A percentile compares a stretch with the other conserved stretches of the same genome.
Conservation (phyloP, 2,888 invertebrate species). For the Netelia fuscicornis region DNA sequence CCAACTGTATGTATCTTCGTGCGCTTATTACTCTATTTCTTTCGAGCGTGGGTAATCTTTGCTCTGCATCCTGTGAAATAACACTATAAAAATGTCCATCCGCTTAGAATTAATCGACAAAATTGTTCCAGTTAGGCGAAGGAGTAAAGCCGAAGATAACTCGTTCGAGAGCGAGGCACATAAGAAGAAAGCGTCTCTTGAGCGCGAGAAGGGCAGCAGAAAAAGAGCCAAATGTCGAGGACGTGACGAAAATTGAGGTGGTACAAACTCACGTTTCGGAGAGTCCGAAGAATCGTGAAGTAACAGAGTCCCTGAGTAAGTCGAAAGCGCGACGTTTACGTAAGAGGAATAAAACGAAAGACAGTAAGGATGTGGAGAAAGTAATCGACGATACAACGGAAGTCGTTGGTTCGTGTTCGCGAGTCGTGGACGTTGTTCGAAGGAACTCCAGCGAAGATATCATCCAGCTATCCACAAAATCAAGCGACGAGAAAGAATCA, state of each 20-base stretch:
- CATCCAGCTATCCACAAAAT: background rate
- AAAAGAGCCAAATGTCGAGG: slow-evolving; percentile 33
- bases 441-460: slow-evolving; percentile 36
- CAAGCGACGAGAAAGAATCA: background rate
- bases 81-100: background rate
- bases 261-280: slow-evolving; percentile 40
- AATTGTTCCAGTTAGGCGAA: slow-evolving; percentile 69
- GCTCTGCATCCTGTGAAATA: background rate
- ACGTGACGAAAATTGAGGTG: background rate
- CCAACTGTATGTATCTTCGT: background rate
- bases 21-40: background rate
- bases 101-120: background rate
- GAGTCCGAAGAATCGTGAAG: slow-evolving; percentile 37
- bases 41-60: background rate
- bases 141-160: slow-evolving; percentile 72
- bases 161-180: slow-evolving; percentile 79
- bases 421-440: slow-evolving; percentile 13
- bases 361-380: background rate
- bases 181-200: slow-evolving; percentile 78
- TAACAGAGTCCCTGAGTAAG: slow-evolving; percentile 66
- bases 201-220: slow-evolving; percentile 76
- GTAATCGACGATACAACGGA: slow-evolving; percentile 7
- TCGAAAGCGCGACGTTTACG: slow-evolving; percentile 73
- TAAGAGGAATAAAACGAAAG: slow-evolving; percentile 55
- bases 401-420: slow-evolving; percentile 8